Evolutionary conservation across 2,113 vertebrate species (phyloP).

Genomic region (Bombycilla garrulus): DNA sequence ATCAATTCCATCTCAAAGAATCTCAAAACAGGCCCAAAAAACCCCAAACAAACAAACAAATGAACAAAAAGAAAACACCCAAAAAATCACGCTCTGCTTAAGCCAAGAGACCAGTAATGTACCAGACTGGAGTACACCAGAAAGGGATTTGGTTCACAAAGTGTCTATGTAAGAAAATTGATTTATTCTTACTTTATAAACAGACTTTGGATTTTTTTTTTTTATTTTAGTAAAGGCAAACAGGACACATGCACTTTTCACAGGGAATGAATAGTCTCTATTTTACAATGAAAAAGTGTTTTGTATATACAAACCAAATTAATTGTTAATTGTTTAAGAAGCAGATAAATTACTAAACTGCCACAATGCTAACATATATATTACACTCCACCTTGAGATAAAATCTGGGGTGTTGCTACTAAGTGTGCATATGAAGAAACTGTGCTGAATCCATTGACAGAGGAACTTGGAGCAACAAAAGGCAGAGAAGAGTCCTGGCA

Average conservation of each 20-base stretch:
- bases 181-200: neutral
- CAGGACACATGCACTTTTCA: neutral
- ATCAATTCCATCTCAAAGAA: neutral
- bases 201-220: neutral
- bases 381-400: accelerated
- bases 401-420: neutral
- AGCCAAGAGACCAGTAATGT: neutral
- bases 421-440: neutral
- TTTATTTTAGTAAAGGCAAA: neutral
- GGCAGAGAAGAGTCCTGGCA: neutral
- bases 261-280: neutral
- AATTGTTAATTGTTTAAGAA: neutral
- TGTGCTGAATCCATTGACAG: neutral
- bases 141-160: neutral
- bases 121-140: neutral
- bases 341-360: neutral
- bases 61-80: neutral
- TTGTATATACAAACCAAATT: neutral
- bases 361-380: neutral
- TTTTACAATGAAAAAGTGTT: neutral
- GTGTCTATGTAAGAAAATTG: neutral
- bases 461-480: neutral
- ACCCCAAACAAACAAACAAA: too few species aligned
- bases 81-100: neutral
- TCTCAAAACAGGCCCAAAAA: neutral